Evolutionary conservation across 2,888 invertebrate genomes (phyloP).

Genomic region (Archips crataeganus): DNA sequence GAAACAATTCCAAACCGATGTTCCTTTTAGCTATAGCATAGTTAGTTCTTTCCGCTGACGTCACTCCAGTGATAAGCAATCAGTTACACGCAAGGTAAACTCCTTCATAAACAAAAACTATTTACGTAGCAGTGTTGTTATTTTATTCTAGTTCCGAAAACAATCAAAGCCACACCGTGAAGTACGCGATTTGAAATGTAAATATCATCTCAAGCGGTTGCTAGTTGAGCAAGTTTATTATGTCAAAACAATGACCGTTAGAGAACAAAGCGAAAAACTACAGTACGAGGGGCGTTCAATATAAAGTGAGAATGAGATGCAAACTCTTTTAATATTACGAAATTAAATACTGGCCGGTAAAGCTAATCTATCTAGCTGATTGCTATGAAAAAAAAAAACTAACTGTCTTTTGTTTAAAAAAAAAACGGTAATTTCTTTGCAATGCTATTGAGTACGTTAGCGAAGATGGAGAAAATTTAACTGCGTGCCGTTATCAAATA

Average conservation of each 20-base stretch:
- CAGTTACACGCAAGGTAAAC: constrained; percentile 25
- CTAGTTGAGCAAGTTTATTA: constrained; percentile 9
- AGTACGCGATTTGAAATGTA: constrained; percentile 20
- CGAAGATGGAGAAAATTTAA: no score
- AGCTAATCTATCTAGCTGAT: no score
- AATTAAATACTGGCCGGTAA: no score
- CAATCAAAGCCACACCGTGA: constrained; percentile 15
- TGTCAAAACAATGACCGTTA: constrained; percentile 9
- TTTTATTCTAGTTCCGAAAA: constrained; percentile 23
- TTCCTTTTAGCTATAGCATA: constrained; percentile 12
- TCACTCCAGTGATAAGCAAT: constrained; percentile 37
- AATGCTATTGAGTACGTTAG: no score
- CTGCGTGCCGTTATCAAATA: no score
- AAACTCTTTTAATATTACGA: no score
- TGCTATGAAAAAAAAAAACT: no score
- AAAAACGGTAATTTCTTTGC: no score
- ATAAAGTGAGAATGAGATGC: no score
- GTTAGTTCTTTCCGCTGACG: constrained; percentile 28
- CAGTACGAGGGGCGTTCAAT: no score
- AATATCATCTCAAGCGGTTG: constrained; percentile 14
- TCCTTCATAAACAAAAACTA: constrained; percentile 32
- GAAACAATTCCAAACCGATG: constrained; percentile 20
- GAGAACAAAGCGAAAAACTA: not conserved
- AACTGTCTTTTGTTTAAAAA: no score
- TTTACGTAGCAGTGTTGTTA: constrained; percentile 20